Percentiles rank a stretch among this genome's conserved stretches.
Conservation (phyloP, 2,113 vertebrate genomes). For the Peromyscus polionotus region DNA sequence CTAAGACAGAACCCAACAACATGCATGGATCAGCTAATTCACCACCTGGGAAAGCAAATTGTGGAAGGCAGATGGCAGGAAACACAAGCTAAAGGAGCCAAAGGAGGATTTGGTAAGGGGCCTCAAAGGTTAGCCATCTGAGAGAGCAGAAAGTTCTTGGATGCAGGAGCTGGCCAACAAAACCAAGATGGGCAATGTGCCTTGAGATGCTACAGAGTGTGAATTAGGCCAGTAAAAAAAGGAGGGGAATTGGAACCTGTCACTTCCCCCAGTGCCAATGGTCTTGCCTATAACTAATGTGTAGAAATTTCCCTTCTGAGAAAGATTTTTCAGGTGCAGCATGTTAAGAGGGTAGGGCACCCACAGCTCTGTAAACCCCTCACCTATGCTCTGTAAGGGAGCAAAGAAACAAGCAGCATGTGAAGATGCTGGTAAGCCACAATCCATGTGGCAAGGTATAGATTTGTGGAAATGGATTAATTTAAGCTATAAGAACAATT, state of each 20-base stretch:
- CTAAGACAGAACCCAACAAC: not conserved
- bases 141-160: not conserved
- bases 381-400: not conserved
- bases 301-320: not conserved
- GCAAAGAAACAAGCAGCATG: not conserved
- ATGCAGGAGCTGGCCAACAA: not conserved
- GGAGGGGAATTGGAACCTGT: not conserved
- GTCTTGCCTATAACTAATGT: no score
- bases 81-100: not conserved
- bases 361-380: not conserved
- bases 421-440: no score
- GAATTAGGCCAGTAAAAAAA: not conserved
- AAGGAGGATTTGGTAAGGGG: not conserved
- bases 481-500: no score
- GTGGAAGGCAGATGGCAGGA: not conserved
- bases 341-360: not conserved
- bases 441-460: no score
- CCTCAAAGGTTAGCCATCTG: not conserved
- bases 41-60: not conserved
- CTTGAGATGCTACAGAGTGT: not conserved
- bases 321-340: not conserved
- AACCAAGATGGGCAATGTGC: no score
- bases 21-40: no score
- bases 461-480: no score
- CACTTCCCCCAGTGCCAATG: not conserved